Evolutionary conservation across 2,888 invertebrate genomes (phyloP).

Genomic region (Cosmorhoe ocellata): DNA sequence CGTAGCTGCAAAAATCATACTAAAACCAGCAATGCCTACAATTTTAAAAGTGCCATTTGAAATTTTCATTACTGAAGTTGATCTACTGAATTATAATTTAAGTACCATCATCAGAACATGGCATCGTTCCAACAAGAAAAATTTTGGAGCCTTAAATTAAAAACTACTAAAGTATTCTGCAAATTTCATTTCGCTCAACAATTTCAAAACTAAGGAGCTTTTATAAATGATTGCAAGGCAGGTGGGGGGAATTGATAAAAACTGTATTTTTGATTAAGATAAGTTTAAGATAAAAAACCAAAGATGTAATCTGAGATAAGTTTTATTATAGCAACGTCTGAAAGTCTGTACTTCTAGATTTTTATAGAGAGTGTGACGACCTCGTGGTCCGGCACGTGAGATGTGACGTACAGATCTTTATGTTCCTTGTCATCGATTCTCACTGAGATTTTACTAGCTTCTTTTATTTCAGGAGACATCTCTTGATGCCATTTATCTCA

Average conservation of each 20-base stretch:
- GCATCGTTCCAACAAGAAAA: constrained; percentile 42
- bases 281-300: constrained; percentile 8
- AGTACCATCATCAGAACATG: constrained; percentile 23
- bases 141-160: constrained; percentile 44
- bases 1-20: no score
- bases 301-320: background rate
- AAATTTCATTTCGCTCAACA: constrained; percentile 37
- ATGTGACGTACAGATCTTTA: no score
- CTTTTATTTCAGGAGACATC: no score
- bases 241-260: constrained; percentile 21
- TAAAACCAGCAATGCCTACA: no score
- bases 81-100: background rate
- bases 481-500: no score
- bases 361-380: no score
- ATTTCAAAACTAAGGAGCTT: constrained; percentile 16
- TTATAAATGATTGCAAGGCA: constrained; percentile 23
- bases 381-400: no score
- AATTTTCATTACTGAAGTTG: no score
- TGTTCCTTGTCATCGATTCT: no score
- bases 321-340: constrained; percentile 3
- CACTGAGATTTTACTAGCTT: no score
- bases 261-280: constrained; percentile 11
- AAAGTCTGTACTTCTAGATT: no score
- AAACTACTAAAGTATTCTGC: constrained; percentile 41
- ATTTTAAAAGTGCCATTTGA: no score